Base-by-base conservation (phyloP, 2,888 invertebrate genomes). In the Nycteola revayana region DNA sequence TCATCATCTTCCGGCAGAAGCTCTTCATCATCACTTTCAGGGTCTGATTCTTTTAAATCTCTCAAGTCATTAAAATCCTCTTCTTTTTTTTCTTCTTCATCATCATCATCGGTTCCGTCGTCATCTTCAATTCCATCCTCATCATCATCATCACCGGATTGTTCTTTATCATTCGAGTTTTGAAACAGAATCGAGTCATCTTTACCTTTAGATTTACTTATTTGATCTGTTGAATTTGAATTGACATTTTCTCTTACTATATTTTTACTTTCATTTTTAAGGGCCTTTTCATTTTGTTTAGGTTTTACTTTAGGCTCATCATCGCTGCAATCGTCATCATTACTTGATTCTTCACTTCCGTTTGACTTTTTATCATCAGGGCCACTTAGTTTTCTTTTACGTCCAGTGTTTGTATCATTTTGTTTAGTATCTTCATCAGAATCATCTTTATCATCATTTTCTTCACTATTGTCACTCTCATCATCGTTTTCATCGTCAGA, bases 11-110 rank as follows among this genome's bases (percentile, higher is more conserved):
- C 69, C 9, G 21, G 4, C 7, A 46, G 39, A n/a, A 46, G 55
- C 7, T 56, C 45, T 25, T 66, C 68, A 40, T 66, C 60, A 28
- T 67, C 72, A 39, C 70, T 66, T 31, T 85, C 85, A 3, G 63
- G 69, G 40, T 88, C 89, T 14, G 89, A 84, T 17, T 81, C 85
- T 46, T 79, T 89, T n/a, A 90, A 67, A 65, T 91, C 91, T 7
- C 86, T 80, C 7, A 89, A 70, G 65, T 80, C 60, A 41, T 74
- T 66, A 11, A 62, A 46, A 40, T 64, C 58, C 24, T 42, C 32
- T 43, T 47, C 40, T 2, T 35, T 45, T 5, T 34, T 41, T 32
- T 60, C 42, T 5, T 49, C 50, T 26, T 53, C 50, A 9, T 45
- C 51, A 26, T 54, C 46, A 14, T 47, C 49, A 31, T 55, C 56